Evolutionary conservation across 2,113 vertebrate genomes (phyloP).

Genomic region (Tenrec ecaudatus): DNA sequence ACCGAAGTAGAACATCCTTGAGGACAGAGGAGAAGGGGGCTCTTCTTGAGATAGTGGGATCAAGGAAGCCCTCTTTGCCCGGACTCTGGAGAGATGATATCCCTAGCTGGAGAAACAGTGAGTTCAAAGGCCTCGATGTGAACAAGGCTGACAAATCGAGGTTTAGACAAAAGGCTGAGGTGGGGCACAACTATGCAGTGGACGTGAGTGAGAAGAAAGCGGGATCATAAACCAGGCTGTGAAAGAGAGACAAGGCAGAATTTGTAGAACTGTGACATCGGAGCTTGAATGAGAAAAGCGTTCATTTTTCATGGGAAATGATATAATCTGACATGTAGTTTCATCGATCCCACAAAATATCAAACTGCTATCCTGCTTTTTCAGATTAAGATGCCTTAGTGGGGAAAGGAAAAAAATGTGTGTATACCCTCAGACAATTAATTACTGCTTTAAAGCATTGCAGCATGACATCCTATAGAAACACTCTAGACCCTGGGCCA

Average conservation of each 20-base stretch:
- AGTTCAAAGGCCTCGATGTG: not conserved
- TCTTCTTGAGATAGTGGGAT: not conserved
- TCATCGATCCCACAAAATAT: not conserved
- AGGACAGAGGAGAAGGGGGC: too few species aligned
- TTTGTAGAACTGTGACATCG: not conserved
- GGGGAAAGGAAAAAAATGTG: not conserved
- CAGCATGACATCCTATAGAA: not conserved
- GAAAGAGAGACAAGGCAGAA: not conserved
- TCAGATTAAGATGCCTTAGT: not conserved
- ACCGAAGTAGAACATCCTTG: not conserved
- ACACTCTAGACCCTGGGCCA: not conserved
- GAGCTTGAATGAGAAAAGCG: not conserved
- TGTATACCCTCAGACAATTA: not conserved
- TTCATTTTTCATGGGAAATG: not conserved
- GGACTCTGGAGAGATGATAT: not conserved
- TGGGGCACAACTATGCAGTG: too few species aligned
- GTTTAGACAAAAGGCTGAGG: not conserved
- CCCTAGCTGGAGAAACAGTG: not conserved
- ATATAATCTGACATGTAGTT: not conserved
- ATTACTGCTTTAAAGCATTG: not conserved
- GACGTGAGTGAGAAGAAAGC: not conserved
- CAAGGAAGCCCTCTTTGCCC: not conserved
- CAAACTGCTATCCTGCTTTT: conserved; percentile 3
- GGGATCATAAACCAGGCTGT: not conserved
- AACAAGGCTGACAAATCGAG: not conserved